A percentile compares a stretch with the other conserved stretches of the same genome.
phyloP scores from a whole-genome alignment of 2,888 invertebrate genomes.

The Ferrisia virgata region DNA sequence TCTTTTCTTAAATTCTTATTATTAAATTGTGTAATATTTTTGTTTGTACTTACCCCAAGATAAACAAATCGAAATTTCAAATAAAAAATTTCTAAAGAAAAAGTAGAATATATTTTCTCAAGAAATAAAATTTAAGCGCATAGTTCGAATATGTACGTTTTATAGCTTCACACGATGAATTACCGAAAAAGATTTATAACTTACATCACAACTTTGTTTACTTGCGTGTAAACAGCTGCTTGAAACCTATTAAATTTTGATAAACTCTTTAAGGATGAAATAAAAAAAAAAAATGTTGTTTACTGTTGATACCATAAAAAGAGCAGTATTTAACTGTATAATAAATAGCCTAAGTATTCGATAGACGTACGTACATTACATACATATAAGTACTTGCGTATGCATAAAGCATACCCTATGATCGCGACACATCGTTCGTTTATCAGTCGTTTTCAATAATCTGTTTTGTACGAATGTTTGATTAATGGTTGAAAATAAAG shows the following conservation, averaged over 20 bases:
- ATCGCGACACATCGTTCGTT: neutral
- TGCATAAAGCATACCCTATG: too few relatives aligned
- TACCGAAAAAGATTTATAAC: neutral
- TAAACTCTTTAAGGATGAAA: neutral
- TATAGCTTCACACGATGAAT: neutral
- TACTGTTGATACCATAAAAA: neutral
- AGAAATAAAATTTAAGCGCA: neutral
- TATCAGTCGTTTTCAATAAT: neutral
- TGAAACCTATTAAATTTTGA: constrained; percentile 3
- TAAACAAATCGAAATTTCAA: neutral
- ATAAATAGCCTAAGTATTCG: too few relatives aligned
- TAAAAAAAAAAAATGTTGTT: neutral
- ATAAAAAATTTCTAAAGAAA: neutral
- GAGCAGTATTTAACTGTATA: neutral
- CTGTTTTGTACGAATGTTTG: neutral
- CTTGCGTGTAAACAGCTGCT: neutral
- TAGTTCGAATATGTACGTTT: neutral
- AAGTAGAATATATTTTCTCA: neutral
- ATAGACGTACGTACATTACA: too few relatives aligned
- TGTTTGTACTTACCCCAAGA: too few relatives aligned
- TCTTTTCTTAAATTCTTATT: too few relatives aligned
- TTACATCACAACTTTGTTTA: constrained; percentile 2
- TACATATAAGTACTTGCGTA: too few relatives aligned
- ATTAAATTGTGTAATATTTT: too few relatives aligned
- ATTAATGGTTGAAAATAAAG: neutral